Base-by-base conservation (phyloP, 30 jellyfish, hydroid and myxozoan genomes). In the Pelagia noctiluca region DNA sequence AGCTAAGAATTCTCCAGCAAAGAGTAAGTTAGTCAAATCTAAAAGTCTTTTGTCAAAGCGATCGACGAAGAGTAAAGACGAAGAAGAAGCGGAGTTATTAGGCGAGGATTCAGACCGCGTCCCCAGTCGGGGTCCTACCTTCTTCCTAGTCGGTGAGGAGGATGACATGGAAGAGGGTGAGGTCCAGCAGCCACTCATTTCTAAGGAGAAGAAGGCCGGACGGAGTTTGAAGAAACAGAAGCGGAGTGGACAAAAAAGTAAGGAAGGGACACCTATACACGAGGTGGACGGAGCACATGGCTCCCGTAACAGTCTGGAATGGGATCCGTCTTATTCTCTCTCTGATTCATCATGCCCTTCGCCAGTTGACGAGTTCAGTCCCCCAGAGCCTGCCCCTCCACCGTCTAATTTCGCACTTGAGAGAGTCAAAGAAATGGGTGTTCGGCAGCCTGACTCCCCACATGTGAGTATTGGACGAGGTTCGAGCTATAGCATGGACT, bases 401-500 rank as follows among this genome's bases (percentile, higher is more conserved):
- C 96, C 96, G 11, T 78, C 96, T 0, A 32, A 54, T 31, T 79
- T 36, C 61, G 96, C 96, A 18, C 85, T 79, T 19, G 85, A 78
- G 47, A 70, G 38, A 21, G 76, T 88, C 11, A 47, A 71, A 61
- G 88, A 88, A 67, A 81, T 81, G 91, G 91, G 69, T 4, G 74
- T 80, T 25, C 33, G 48, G 30, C 75, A 80, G 2, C 87, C 96
- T 4, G 82, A 62, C 67, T 78, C 96, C 7, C 87, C 96, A 22
- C 83, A 74, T 38, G 85, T 87, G 72, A 77, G 92, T 37, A 34
- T 62, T 31, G 96, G 90, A 30, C 42, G 88, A 34, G 48, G 74
- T 66, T 88, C 96, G 26, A 70, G 78, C 53, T 78, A 52, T 65
- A 88, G 96, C 62, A 88, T 88, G 96, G 96, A 88, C 89, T 88